Evolutionary conservation across 2,113 vertebrate species (phyloP).

Genomic region (Grallaria varia): DNA sequence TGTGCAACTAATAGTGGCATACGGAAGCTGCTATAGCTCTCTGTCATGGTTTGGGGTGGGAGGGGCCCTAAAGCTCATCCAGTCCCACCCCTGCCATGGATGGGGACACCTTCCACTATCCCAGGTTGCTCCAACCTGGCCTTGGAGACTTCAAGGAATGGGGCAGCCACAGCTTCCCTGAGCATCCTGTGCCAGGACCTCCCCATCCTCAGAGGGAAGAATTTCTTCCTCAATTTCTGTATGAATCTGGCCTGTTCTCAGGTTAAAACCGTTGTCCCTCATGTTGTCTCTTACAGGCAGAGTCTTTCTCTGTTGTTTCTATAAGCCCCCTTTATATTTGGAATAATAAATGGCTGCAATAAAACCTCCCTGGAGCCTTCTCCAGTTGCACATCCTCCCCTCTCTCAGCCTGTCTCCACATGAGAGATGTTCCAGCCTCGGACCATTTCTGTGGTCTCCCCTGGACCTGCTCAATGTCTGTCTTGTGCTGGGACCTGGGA

Average conservation of each 20-base stretch:
- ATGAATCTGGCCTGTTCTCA: neutral
- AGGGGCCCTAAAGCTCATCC: accelerated
- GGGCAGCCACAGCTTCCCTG: neutral
- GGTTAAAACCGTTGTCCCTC: neutral
- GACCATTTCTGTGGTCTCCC: neutral
- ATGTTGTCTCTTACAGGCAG: neutral
- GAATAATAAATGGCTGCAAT: neutral
- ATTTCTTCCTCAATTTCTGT: neutral
- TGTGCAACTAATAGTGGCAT: neutral
- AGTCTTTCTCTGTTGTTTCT: neutral
- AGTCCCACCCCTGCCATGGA: accelerated
- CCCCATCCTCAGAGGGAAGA: accelerated
- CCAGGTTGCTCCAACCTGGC: neutral
- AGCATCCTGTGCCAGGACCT: neutral
- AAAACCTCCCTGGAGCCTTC: neutral
- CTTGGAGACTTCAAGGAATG: neutral
- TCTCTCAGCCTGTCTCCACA: neutral
- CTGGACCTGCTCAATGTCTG: neutral
- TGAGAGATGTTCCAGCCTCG: neutral
- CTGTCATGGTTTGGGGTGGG: neutral
- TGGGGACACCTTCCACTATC: accelerated
- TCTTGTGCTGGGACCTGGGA: neutral
- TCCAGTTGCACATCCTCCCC: neutral
- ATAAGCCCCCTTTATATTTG: accelerated
- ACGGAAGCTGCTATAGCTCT: neutral